Evolutionary conservation across 2,888 invertebrate genomes (phyloP), one percentile per base, ranked within the genome.

Genomic region (Cepaea hortensis): DNA sequence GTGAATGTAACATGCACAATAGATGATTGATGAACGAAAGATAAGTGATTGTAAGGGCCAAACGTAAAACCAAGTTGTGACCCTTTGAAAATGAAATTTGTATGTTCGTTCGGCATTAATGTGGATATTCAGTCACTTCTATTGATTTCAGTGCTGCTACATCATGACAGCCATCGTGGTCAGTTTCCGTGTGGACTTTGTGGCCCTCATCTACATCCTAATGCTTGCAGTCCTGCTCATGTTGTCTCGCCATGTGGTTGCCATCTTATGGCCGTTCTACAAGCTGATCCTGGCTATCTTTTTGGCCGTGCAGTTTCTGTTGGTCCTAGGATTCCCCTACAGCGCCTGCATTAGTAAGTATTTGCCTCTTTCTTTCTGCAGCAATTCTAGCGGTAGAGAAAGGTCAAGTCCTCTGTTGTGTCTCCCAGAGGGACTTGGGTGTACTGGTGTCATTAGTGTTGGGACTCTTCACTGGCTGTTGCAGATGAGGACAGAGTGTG

Each of bases 271-370:
- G 99, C 96, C 97, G 5, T 95, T 97, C 83, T 98, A 98, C 94
- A 96, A 97, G 81, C 94, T 96, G 3, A 97, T 97, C 93, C 96
- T 97, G 88, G 96, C 97, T 0, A 94, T 97, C 84, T 94, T 97
- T 3, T 96, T 99, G 88, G 97, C 98, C 0, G 90, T 98, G 61
- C 98, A 99, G 94, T 99, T 98, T 94, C 95, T 97, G 88, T 95
- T 97, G 89, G 96, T 97, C 62, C 96, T 99, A 0, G 99, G 99
- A 2, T 95, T 98, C 88, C 97, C 99, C 61, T 97, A 98, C 0
- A 96, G 96, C 91, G 95, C 98, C 55, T 99, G 99, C 93, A 95
- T 97, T 88, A 95, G 97, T 97, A 94, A 95, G 82, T 75, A 48
- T 79, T 20, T 55, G 11, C 55, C 55, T 50, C 62, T 35, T 46